phyloP scores from a whole-genome alignment of 2,888 invertebrate species.

The Heliothis peltigera region DNA sequence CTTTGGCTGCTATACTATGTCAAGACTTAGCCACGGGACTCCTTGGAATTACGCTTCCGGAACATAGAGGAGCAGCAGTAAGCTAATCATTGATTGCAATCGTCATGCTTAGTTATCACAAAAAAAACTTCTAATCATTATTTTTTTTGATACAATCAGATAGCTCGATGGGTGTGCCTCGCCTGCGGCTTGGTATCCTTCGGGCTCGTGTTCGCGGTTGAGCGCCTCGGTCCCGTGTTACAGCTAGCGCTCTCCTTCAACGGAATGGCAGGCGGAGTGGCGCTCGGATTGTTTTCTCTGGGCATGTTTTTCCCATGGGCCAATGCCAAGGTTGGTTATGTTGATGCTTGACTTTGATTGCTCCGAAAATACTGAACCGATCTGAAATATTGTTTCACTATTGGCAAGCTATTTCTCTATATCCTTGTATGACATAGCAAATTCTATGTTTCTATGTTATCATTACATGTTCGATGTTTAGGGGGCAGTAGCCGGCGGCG shows the following conservation, averaged over 20 bases:
- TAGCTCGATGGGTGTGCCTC: conserved; percentile 91
- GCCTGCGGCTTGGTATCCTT: conserved; percentile 94
- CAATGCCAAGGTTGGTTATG: conserved; percentile 92
- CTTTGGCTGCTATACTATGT: conserved; percentile 96
- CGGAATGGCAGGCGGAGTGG: conserved; percentile 96
- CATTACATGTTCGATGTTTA: conserved; percentile 63
- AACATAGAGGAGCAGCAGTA: conserved; percentile 94
- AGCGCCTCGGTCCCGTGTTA: conserved; percentile 95
- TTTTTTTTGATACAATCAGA: conserved; percentile 67
- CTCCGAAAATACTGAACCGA: no score
- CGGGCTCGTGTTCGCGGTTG: conserved; percentile 95
- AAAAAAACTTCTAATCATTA: background rate
- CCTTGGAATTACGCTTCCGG: conserved; percentile 92
- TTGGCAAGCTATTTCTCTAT: no score
- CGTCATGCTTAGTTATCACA: background rate
- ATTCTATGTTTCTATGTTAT: no score
- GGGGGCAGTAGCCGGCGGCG: conserved; percentile 92
- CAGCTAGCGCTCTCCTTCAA: conserved; percentile 97
- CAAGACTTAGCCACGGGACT: conserved; percentile 95
- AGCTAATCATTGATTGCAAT: conserved; percentile 56
- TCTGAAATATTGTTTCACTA: no score
- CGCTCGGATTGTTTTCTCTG: conserved; percentile 95
- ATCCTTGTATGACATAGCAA: no score
- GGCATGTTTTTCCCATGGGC: conserved; percentile 97
- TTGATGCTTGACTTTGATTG: no score